A percentile compares a stretch with the other conserved stretches of the same genome.
These are phyloP conservation scores for Drosophila pseudoananassae DNA, from an alignment of 1,140 invertebrate species.

Conservation along the genomic window DNA sequence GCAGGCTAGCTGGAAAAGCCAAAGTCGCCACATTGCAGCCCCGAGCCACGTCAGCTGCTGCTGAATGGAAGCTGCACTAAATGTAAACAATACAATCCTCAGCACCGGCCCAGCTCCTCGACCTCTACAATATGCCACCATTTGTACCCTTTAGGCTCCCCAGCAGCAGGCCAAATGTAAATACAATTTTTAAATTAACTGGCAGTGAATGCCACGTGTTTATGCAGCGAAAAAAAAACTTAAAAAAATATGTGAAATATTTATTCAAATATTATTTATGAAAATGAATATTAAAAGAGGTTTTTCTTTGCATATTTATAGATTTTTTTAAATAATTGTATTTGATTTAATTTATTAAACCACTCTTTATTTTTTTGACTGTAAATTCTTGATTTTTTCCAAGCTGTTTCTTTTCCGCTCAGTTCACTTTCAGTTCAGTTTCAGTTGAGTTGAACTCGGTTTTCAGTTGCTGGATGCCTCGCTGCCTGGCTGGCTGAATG, in stretches of 20 bases:
- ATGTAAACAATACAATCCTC: slow-evolving; percentile 72
- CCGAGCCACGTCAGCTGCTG: slow-evolving; percentile 66
- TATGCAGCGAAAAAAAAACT: slow-evolving; percentile 25
- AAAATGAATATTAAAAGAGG: neutral
- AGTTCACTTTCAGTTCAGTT: slow-evolving; percentile 40
- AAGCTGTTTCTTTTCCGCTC: slow-evolving; percentile 24
- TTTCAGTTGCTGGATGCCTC: neutral
- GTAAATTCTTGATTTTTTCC: slow-evolving; percentile 12
- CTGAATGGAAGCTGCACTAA: slow-evolving; percentile 73
- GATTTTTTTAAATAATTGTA: too few relatives aligned
- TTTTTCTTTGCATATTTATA: neutral
- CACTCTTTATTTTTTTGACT: neutral
- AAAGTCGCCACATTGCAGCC: slow-evolving; percentile 42
- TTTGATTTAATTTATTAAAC: too few relatives aligned
- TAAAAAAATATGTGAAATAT: too few relatives aligned
- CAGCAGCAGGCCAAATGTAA: slow-evolving; percentile 72
- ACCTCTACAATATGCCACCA: neutral
- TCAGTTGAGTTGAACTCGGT: slow-evolving; percentile 24
- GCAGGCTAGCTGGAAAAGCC: slow-evolving; percentile 31
- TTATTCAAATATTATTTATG: neutral
- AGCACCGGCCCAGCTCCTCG: slow-evolving; percentile 1
- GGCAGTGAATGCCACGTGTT: slow-evolving; percentile 58
- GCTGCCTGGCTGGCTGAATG: too few relatives aligned
- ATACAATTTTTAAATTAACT: slow-evolving; percentile 77
- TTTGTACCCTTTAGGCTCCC: slow-evolving; percentile 6